Conservation (phyloP, 2,113 vertebrate species). For the Ptyas mucosa region DNA sequence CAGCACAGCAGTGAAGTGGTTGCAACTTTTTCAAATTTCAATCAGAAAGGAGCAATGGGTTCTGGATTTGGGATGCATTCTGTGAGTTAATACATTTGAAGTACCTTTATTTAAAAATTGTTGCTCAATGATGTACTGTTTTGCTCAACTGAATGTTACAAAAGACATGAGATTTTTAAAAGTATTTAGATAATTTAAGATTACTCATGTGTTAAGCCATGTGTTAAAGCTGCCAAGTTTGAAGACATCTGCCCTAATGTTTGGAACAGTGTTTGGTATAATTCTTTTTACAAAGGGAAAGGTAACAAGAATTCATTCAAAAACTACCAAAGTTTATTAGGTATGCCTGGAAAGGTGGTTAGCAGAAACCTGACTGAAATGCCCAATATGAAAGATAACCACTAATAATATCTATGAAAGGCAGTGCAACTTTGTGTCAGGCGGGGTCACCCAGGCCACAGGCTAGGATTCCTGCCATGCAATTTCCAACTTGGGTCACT, state of each 20-base stretch:
- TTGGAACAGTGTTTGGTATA: not conserved
- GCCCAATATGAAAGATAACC: not conserved
- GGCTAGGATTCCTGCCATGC: not conserved
- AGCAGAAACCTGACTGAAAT: not conserved
- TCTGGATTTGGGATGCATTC: no score
- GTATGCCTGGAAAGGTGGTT: not conserved
- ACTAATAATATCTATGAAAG: not conserved
- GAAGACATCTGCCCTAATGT: not conserved
- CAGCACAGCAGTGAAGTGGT: no score
- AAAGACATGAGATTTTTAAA: not conserved
- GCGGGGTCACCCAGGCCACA: not conserved
- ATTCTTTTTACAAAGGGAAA: not conserved
- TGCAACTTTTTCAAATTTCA: no score
- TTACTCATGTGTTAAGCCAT: not conserved
- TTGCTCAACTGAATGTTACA: not conserved
- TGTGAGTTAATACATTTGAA: no score
- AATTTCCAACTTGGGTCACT: not conserved
- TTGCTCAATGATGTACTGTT: no score
- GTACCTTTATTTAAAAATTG: no score
- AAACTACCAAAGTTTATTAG: not conserved
- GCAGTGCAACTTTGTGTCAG: not conserved
- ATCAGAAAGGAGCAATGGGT: no score
- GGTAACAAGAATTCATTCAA: not conserved
- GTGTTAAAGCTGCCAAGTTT: not conserved
- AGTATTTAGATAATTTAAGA: not conserved